Base-by-base conservation (phyloP, 2,888 invertebrate species). In the Eucera pruinosa region DNA sequence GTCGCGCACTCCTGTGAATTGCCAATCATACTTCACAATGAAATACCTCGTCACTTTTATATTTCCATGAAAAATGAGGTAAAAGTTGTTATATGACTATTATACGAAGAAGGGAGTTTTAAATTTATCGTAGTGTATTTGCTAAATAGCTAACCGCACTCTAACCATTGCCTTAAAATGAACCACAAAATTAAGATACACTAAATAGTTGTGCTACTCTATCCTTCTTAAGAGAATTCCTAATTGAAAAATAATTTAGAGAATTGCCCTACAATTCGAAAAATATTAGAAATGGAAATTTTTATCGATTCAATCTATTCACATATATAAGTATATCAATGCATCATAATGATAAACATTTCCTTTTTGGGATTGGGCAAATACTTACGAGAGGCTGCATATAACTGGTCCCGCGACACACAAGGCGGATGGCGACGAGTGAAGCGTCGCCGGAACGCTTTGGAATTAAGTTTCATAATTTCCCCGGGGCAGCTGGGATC, bases 391-490 rank as follows among this genome's bases (percentile, higher is more conserved):
- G 27, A 50, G 39, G 18, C 39, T 39, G n/a, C 50, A 15, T 52
- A 64, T 41, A 64, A 64, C 50, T 20, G 27, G 62, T 20, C 39
- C 50, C 62, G 45, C 18, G 23, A 33, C 20, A 50, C 27, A 50
- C 15, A 9, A 27, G 9, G 67, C 50, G 48, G 61, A 64, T 41
- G 62, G 43, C 64, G 54, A 18, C 60, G 45, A 41, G 55, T 71
- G 55, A 61, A 41, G 71, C 74, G 57, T 66, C 71, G 77, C 74
- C 64, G 73, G 66, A 82, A 78, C 86, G 82, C 84, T 81, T 82
- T 70, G 82, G 78, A 83, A 88, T 85, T 87, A 87, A 87, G 87
- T 87, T 87, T 86, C 84, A 87, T 87, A 85, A 85, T 85, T 84
- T 85, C 85, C 85, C 85, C 84, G 83, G 83, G 85, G 83, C 85